Evolutionary conservation across 2,888 invertebrate genomes (phyloP).

Genomic region (Dioctria rufipes): DNA sequence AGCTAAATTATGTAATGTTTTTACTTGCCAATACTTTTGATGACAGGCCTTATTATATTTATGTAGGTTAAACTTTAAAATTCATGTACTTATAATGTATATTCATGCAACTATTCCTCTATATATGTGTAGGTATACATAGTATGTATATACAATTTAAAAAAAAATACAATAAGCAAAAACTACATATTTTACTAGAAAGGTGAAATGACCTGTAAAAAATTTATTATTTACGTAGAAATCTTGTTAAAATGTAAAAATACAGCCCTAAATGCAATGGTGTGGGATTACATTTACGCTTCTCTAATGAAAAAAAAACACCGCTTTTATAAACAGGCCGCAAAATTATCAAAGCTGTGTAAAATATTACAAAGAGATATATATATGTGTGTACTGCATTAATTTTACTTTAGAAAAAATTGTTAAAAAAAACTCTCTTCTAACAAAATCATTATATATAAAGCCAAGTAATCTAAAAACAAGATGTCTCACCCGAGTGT

Average conservation of each 20-base stretch:
- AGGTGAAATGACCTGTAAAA: neutral
- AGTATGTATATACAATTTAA: too few relatives aligned
- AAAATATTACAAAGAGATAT: neutral
- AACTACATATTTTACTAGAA: too few relatives aligned
- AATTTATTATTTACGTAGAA: neutral
- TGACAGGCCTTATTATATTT: too few relatives aligned
- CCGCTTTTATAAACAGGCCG: slow-evolving; percentile 14
- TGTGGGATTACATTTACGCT: slow-evolving; percentile 61
- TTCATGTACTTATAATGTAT: too few relatives aligned
- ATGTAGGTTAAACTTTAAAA: too few relatives aligned
- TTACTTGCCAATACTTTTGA: too few relatives aligned
- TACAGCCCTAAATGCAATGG: slow-evolving; percentile 25
- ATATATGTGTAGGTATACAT: too few relatives aligned
- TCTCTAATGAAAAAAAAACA: slow-evolving; percentile 60
- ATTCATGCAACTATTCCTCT: too few relatives aligned
- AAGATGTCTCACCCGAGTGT: slow-evolving; percentile 69
- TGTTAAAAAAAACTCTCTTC: neutral
- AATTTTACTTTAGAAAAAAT: neutral
- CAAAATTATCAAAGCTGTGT: slow-evolving; percentile 44
- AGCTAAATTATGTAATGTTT: too few relatives aligned
- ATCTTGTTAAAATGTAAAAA: slow-evolving; percentile 1
- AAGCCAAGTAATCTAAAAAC: neutral
- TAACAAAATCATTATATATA: neutral
- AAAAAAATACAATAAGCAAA: too few relatives aligned
- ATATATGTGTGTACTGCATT: slow-evolving; percentile 26